A percentile compares a stretch with the other conserved stretches of the same genome.
phyloP scores from a whole-genome alignment of 2,113 vertebrate species.

The Microtus pennsylvanicus region DNA sequence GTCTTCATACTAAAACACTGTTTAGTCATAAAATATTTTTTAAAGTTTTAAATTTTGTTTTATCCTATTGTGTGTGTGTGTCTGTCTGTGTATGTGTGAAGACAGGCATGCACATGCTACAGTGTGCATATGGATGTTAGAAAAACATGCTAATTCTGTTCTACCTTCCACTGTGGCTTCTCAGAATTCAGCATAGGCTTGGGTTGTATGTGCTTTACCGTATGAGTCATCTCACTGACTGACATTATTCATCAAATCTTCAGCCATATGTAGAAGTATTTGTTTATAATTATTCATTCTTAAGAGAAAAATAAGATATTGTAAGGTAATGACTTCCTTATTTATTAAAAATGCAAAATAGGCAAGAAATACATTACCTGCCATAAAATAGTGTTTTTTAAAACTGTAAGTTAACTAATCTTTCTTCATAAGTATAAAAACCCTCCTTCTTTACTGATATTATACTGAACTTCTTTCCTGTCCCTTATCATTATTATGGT shows the following conservation, averaged over 20 bases:
- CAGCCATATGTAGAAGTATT: not conserved
- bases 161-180: not conserved
- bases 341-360: constrained; percentile 23
- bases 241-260: not conserved
- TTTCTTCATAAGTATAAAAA: not conserved
- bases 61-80: not conserved
- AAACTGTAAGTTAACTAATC: not conserved
- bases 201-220: too few species aligned
- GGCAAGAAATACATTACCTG: not conserved
- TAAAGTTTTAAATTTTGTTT: not conserved
- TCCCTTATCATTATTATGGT: not conserved
- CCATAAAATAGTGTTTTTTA: not conserved
- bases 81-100: not conserved
- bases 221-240: not conserved
- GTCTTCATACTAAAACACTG: not conserved
- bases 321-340: not conserved
- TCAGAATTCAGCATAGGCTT: too few species aligned
- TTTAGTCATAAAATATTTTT: not conserved
- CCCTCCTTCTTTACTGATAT: not conserved
- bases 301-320: not conserved
- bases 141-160: not conserved
- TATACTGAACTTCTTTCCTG: not conserved
- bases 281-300: not conserved
- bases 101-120: not conserved
- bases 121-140: not conserved